A percentile compares a stretch with the other conserved stretches of the same genome.
Evolutionary conservation across 2,888 invertebrate species (phyloP).

Genomic region (Metallyticus violacea): DNA sequence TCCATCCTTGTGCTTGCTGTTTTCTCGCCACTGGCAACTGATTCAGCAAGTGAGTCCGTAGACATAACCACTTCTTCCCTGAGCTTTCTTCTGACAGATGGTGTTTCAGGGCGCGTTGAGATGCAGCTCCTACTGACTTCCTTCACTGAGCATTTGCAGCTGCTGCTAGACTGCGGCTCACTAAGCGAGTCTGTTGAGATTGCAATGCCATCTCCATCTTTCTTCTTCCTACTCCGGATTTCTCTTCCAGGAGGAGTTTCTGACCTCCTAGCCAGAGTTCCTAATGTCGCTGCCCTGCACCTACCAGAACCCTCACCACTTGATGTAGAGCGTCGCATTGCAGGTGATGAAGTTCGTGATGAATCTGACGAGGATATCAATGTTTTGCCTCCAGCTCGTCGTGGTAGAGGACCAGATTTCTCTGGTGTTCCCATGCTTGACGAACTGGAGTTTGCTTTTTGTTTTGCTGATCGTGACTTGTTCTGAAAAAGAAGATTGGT

Average conservation of each 20-base stretch:
- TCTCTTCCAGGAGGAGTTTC: slow-evolving; percentile 21
- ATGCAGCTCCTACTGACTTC: slow-evolving; percentile 42
- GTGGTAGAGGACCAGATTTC: slow-evolving; percentile 22
- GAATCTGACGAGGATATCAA: slow-evolving; percentile 63
- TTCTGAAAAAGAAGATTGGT: slow-evolving; percentile 24
- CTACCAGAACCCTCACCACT: slow-evolving; percentile 17
- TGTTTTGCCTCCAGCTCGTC: slow-evolving; percentile 39
- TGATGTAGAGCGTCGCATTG: slow-evolving; percentile 48
- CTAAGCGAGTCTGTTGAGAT: slow-evolving; percentile 30
- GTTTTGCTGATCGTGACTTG: slow-evolving; percentile 27
- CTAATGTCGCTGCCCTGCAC: background rate
- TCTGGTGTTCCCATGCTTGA: slow-evolving; percentile 30
- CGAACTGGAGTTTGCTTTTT: slow-evolving; percentile 25
- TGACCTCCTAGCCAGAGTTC: background rate
- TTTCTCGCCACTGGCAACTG: slow-evolving; percentile 8
- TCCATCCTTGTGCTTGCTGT: background rate
- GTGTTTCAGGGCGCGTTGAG: slow-evolving; percentile 47
- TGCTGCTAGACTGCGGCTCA: slow-evolving; percentile 14
- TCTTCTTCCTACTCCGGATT: slow-evolving; percentile 2
- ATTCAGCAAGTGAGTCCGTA: slow-evolving; percentile 44
- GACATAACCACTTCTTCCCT: slow-evolving; percentile 40
- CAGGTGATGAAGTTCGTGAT: slow-evolving; percentile 67
- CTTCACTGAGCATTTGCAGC: slow-evolving; percentile 4
- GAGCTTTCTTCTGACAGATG: slow-evolving; percentile 39
- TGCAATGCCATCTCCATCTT: slow-evolving; percentile 14